Conservation (phyloP, 2,888 invertebrate genomes). For the Monopis laevigella region DNA sequence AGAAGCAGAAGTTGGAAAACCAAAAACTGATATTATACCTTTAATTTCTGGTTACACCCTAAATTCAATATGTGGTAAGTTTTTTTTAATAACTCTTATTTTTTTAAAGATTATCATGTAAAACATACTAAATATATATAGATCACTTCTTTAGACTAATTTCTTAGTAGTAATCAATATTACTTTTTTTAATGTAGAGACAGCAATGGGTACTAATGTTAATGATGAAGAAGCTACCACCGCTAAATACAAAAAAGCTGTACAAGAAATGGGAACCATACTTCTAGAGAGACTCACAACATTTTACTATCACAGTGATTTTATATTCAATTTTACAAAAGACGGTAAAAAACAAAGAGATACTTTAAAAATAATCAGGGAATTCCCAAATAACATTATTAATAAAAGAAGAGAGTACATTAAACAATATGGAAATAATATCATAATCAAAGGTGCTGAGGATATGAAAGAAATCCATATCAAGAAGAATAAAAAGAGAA, state of each 20-base stretch:
- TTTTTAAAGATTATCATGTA: not conserved
- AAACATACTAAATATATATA: not conserved
- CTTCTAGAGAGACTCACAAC: slow-evolving; percentile 44
- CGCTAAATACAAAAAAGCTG: slow-evolving; percentile 66
- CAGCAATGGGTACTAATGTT: slow-evolving; percentile 76
- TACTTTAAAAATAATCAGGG: slow-evolving; percentile 37
- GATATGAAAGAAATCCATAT: slow-evolving; percentile 21
- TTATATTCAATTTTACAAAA: slow-evolving; percentile 60
- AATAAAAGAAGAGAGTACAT: slow-evolving; percentile 34
- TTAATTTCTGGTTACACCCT: slow-evolving; percentile 57
- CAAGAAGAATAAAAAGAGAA: slow-evolving; percentile 51
- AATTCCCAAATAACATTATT: slow-evolving; percentile 43
- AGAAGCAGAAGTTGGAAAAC: slow-evolving; percentile 22
- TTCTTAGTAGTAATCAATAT: too few species aligned
- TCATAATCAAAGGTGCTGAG: slow-evolving; percentile 11
- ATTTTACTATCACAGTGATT: slow-evolving; percentile 66
- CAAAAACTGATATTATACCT: slow-evolving; percentile 45
- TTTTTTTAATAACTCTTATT: not conserved
- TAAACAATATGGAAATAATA: slow-evolving; percentile 15
- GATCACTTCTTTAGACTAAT: not conserved
- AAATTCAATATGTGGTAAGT: slow-evolving; percentile 61
- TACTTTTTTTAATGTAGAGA: slow-evolving; percentile 43
- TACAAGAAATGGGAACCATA: slow-evolving; percentile 50
- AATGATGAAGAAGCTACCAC: slow-evolving; percentile 35
- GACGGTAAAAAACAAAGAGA: slow-evolving; percentile 53